Conservation (phyloP, 2,888 invertebrate species). For the Melinaea marsaeus region DNA sequence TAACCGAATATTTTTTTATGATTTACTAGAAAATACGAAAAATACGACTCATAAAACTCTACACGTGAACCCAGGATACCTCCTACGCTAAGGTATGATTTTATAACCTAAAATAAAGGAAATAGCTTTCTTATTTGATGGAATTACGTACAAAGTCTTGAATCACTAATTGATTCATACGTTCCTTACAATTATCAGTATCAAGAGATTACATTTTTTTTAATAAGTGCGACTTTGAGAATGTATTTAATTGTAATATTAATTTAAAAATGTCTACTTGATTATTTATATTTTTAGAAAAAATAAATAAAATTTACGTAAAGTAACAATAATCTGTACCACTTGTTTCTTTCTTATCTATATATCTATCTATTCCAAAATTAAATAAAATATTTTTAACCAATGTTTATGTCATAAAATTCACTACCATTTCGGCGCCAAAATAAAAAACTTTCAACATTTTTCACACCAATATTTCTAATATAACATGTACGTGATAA, state of each 20-base stretch:
- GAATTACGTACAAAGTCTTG: slow-evolving; percentile 4
- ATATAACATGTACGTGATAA: slow-evolving; percentile 65
- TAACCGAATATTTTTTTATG: background rate
- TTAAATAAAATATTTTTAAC: too few species aligned
- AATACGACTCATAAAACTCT: background rate
- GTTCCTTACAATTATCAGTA: background rate
- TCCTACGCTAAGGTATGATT: background rate
- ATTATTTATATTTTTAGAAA: background rate
- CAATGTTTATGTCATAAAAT: too few species aligned
- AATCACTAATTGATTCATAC: background rate
- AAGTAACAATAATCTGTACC: too few species aligned
- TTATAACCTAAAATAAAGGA: slow-evolving; percentile 1
- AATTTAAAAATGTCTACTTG: background rate
- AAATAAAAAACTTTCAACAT: slow-evolving; percentile 53
- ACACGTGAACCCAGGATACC: background rate
- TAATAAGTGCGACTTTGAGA: background rate
- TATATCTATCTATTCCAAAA: too few species aligned
- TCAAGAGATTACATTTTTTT: background rate
- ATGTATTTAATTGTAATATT: background rate
- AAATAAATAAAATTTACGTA: background rate
- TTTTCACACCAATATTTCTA: slow-evolving; percentile 68
- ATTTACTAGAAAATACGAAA: background rate
- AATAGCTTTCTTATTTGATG: background rate
- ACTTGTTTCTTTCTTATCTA: too few species aligned
- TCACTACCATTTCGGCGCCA: slow-evolving; percentile 20